phyloP scores from a whole-genome alignment of 2,113 vertebrate genomes.

The Camelus dromedarius region DNA sequence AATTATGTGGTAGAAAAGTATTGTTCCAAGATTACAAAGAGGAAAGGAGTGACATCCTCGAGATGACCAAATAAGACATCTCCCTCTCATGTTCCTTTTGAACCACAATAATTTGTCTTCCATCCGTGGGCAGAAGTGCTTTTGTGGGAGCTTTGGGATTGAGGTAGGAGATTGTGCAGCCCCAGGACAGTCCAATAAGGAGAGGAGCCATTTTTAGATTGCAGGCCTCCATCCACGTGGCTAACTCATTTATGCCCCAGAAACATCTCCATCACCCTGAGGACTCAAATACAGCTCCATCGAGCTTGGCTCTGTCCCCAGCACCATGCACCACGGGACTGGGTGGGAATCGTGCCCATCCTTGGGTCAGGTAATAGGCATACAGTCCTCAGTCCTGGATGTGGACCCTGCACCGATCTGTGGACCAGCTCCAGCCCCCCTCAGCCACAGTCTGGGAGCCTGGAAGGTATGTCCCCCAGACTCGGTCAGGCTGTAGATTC shows the following conservation, averaged over 20 bases:
- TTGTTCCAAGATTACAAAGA: conserved; percentile 28
- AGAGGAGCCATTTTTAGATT: neutral
- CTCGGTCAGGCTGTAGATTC: neutral
- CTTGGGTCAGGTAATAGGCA: neutral
- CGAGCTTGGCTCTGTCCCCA: neutral
- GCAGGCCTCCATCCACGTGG: neutral
- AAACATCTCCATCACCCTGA: neutral
- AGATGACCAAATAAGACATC: neutral
- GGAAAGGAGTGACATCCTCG: neutral
- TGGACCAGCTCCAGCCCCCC: neutral
- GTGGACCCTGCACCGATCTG: neutral
- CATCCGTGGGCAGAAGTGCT: neutral
- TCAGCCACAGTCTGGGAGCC: neutral
- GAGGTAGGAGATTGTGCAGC: neutral
- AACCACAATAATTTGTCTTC: neutral
- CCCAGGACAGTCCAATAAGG: neutral
- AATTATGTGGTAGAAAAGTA: neutral
- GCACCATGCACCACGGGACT: neutral
- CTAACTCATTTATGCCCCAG: neutral
- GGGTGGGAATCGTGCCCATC: neutral
- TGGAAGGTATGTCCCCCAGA: neutral
- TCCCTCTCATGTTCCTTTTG: too few relatives aligned
- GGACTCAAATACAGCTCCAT: neutral
- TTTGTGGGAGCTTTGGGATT: neutral
- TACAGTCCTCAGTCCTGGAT: neutral